Conservation (phyloP, 2,113 vertebrate species). For the Amazona vittata region DNA sequence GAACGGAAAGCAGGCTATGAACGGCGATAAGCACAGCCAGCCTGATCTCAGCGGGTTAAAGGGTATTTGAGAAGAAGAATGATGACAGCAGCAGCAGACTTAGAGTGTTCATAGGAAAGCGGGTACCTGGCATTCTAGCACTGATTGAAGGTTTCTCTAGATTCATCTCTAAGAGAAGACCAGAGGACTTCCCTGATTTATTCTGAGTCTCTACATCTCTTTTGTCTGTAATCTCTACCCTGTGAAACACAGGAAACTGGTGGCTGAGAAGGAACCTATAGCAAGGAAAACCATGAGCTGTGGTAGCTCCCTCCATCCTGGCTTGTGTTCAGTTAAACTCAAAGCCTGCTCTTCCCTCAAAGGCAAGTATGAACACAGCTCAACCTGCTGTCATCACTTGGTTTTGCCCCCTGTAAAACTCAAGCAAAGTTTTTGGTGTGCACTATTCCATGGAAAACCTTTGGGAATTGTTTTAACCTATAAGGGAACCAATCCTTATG, state of each 20-base stretch:
- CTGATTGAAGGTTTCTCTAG: neutral
- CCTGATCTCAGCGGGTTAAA: neutral
- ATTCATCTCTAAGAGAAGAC: neutral
- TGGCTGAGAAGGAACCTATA: neutral
- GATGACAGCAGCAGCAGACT: neutral
- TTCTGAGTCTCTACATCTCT: neutral
- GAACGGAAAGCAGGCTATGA: neutral
- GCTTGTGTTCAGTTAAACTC: neutral
- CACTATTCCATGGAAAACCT: neutral
- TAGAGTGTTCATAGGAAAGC: rapidly evolving
- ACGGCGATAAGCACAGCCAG: neutral
- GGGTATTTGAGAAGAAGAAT: neutral
- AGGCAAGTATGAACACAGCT: neutral
- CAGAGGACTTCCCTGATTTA: neutral
- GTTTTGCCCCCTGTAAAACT: neutral
- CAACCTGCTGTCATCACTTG: neutral
- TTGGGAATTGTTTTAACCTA: neutral
- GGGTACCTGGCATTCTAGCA: neutral
- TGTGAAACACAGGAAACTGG: neutral
- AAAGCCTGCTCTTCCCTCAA: neutral
- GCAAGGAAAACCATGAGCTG: neutral
- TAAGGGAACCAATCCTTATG: neutral
- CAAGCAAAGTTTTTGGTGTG: neutral
- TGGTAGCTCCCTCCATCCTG: neutral
- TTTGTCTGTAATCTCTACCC: neutral